Percentiles rank a stretch among this genome's conserved stretches.
These are phyloP conservation scores for Chymomyza amoena DNA, from an alignment of 2,888 invertebrate genomes.

Conservation along the genomic window DNA sequence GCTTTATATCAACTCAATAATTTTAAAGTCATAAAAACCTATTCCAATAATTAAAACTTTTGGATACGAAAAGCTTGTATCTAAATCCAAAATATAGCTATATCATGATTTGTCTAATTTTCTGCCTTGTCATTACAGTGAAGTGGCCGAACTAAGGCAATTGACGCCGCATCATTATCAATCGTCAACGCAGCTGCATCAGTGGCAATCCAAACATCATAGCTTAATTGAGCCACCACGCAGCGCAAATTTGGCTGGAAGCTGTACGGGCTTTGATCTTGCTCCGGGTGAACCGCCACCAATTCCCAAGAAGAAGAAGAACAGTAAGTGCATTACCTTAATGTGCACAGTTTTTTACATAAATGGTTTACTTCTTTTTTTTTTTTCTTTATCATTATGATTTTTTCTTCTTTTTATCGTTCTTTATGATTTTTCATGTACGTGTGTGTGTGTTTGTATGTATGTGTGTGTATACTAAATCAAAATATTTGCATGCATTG, in stretches of 20 bases:
- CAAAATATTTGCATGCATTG: conserved; percentile 16
- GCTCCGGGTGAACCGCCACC: conserved; percentile 89
- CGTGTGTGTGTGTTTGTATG: conserved; percentile 35
- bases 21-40: too few species aligned
- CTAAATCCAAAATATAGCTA: too few species aligned
- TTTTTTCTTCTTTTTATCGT: conserved; percentile 12
- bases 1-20: too few species aligned
- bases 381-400: conserved; percentile 23
- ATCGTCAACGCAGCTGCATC: conserved; percentile 54
- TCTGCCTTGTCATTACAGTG: conserved; percentile 37
- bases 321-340: conserved; percentile 87
- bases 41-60: too few species aligned
- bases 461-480: conserved; percentile 20
- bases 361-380: conserved; percentile 37
- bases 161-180: conserved; percentile 53
- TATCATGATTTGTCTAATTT: too few species aligned
- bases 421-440: conserved; percentile 11
- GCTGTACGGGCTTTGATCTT: conserved; percentile 58
- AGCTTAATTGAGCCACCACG: conserved; percentile 76
- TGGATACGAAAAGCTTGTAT: too few species aligned
- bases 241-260: conserved; percentile 53
- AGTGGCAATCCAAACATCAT: conserved; percentile 78
- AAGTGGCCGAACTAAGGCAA: conserved; percentile 78
- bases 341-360: conserved; percentile 62
- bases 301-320: conserved; percentile 94